Conservation (phyloP, 2,888 invertebrate genomes). For the Hyalella azteca region DNA sequence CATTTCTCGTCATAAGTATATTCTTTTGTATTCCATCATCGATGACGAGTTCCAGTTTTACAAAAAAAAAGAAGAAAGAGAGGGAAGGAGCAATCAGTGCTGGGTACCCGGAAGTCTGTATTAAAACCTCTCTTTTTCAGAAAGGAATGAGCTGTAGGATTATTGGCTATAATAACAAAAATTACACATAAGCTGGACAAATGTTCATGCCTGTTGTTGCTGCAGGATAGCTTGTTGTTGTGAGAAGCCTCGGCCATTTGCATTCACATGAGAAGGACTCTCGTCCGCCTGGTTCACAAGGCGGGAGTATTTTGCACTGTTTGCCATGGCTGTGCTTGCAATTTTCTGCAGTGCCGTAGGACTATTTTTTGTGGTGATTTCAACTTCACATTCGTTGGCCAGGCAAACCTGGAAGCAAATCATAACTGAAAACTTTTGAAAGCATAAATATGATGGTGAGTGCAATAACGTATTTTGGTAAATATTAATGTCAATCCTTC, state of each 20-base stretch:
- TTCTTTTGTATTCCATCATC: no score
- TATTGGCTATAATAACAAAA: not conserved
- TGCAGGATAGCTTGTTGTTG: not conserved
- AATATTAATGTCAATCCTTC: no score
- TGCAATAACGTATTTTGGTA: no score
- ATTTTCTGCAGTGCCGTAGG: conserved; percentile 55
- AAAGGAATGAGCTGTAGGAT: not conserved
- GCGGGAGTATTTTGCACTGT: conserved; percentile 54
- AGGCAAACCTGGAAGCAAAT: not conserved
- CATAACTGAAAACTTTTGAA: no score
- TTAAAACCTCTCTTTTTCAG: no score
- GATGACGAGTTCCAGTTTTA: no score
- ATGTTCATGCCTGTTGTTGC: not conserved
- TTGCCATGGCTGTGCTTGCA: conserved; percentile 40
- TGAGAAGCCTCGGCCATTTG: not conserved
- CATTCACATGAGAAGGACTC: not conserved
- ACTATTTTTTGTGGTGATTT: conserved; percentile 35
- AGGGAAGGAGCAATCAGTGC: no score
- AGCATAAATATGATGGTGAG: no score
- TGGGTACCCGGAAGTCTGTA: no score
- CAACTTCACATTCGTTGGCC: conserved; percentile 24
- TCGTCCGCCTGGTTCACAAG: conserved; percentile 54
- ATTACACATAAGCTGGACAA: not conserved
- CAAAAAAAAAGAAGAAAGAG: no score
- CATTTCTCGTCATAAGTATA: no score